Conservation (phyloP, 92 coral and sea anemone species). For the Pocillopora meandrina region DNA sequence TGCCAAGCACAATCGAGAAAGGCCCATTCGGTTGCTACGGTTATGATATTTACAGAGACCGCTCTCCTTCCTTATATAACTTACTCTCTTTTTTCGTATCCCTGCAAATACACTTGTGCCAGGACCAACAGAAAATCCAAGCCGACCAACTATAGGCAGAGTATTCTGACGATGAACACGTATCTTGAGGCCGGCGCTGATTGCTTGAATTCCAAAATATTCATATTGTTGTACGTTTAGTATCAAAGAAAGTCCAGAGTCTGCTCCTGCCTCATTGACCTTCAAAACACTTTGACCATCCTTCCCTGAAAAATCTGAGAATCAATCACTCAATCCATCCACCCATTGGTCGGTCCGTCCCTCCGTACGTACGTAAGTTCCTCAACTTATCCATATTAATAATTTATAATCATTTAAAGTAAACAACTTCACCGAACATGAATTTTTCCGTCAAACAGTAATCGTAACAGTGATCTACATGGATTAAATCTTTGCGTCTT, state of each 20-base stretch:
- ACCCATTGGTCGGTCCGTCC: too few species aligned
- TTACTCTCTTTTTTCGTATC: conserved; percentile 52
- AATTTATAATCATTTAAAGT: too few species aligned
- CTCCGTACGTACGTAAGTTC: too few species aligned
- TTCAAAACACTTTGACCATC: conserved; percentile 44
- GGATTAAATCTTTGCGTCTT: too few species aligned
- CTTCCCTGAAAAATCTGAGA: conserved; percentile 16
- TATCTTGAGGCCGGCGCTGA: conserved; percentile 59
- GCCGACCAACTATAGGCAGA: conserved; percentile 48
- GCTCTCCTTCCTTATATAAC: not conserved
- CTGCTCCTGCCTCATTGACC: conserved; percentile 47
- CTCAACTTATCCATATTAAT: too few species aligned
- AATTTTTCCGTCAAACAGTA: too few species aligned
- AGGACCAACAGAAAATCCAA: conserved; percentile 64
- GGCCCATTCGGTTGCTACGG: not conserved
- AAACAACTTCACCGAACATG: too few species aligned
- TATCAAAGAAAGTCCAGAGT: conserved; percentile 43
- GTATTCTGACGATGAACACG: conserved; percentile 61
- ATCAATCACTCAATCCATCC: not conserved
- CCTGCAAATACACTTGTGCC: conserved; percentile 63
- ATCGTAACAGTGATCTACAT: too few species aligned
- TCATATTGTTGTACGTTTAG: conserved; percentile 49
- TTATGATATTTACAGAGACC: too few species aligned
- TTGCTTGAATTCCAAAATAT: conserved; percentile 29
- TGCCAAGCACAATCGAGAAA: too few species aligned